Percentiles rank a stretch among this genome's conserved stretches.
Evolutionary conservation across 2,888 invertebrate genomes (phyloP).

Genomic region (Drosophila paranaensis): DNA sequence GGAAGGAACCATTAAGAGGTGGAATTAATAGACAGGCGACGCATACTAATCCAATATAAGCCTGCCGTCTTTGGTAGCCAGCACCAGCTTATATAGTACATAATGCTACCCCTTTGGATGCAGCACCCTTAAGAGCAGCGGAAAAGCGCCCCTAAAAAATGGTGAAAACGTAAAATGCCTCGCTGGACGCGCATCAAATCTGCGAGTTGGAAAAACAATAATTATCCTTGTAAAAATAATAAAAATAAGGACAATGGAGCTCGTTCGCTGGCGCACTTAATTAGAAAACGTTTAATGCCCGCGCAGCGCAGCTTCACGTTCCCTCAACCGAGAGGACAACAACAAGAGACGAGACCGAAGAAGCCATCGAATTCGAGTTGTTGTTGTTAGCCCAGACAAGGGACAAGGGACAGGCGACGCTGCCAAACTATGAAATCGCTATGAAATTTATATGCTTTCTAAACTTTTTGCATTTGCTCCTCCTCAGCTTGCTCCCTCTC

Average conservation of each 20-base stretch:
- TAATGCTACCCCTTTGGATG: conserved; percentile 62
- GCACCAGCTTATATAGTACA: conserved; percentile 11
- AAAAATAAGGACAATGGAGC: conserved; percentile 54
- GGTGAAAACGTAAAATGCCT: conserved; percentile 60
- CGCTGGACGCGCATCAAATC: conserved; percentile 63
- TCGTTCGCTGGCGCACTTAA: conserved; percentile 61
- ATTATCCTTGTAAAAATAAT: conserved; percentile 74
- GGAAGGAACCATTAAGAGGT: conserved; percentile 48
- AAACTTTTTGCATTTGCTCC: conserved; percentile 25
- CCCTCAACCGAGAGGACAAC: conserved; percentile 54
- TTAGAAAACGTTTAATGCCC: conserved; percentile 78
- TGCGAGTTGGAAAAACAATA: conserved; percentile 57
- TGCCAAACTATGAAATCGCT: conserved; percentile 30
- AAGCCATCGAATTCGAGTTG: conserved; percentile 43
- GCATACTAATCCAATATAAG: conserved; percentile 72
- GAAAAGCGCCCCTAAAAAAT: conserved; percentile 10
- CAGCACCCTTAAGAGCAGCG: conserved; percentile 21
- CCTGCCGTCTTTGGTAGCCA: conserved; percentile 13
- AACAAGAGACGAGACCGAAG: background rate
- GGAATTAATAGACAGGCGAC: conserved; percentile 57
- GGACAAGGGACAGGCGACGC: conserved; percentile 2
- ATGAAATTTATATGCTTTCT: conserved; percentile 59
- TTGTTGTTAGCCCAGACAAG: conserved; percentile 21
- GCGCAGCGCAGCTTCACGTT: conserved; percentile 31
- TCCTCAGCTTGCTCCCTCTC: background rate